Evolutionary conservation across 2,113 vertebrate species (phyloP).

Genomic region (Cyrtonyx montezumae): DNA sequence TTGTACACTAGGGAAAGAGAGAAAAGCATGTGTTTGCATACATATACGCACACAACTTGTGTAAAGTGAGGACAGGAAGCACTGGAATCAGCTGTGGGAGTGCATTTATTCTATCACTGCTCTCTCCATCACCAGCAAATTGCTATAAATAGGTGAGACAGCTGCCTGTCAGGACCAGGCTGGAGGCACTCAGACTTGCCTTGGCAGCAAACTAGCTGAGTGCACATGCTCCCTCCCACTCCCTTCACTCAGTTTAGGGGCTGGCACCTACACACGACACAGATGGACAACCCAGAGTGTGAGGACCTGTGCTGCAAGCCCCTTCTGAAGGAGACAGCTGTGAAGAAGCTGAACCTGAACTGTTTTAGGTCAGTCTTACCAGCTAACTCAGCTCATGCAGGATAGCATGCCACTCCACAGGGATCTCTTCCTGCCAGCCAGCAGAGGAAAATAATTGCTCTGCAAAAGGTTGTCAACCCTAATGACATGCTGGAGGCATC

Average conservation of each 20-base stretch:
- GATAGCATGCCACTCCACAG: not conserved
- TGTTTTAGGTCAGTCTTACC: not conserved
- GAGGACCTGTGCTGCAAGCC: not conserved
- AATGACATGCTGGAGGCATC: accelerated
- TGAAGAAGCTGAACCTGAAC: not conserved
- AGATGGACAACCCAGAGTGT: accelerated
- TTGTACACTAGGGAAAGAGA: not conserved
- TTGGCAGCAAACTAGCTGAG: not conserved
- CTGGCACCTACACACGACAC: accelerated
- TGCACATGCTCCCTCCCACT: not conserved
- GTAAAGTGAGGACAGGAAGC: not conserved
- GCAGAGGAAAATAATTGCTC: not conserved
- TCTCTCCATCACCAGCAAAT: not conserved
- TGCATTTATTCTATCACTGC: not conserved
- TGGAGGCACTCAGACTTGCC: not conserved
- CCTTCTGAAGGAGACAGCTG: not conserved
- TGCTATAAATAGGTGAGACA: constrained; percentile 16
- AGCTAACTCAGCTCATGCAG: not conserved
- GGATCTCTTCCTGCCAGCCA: not conserved
- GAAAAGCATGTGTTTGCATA: not conserved
- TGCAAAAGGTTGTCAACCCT: not conserved
- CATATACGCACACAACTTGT: not conserved
- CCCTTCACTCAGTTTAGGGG: not conserved
- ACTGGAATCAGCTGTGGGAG: not conserved
- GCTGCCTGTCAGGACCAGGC: not conserved